Percentiles rank a stretch among this genome's conserved stretches.
These are phyloP conservation scores for Zaprionus obscuricornis DNA, from an alignment of 2,888 invertebrate species.

Conservation along the genomic window DNA sequence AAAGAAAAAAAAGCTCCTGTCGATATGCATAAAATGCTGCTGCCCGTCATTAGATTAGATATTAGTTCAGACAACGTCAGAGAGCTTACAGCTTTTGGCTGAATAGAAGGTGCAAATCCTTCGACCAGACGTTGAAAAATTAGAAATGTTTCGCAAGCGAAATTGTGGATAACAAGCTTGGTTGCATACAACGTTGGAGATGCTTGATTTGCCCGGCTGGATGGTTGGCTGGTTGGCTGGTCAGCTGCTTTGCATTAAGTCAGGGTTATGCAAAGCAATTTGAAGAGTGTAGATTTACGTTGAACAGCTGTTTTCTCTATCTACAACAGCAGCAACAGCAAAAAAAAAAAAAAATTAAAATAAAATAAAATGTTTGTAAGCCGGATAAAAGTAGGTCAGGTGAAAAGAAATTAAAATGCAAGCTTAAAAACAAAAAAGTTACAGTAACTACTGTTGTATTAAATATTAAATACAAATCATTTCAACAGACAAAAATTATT, in stretches of 20 bases:
- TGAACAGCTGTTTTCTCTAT: conserved; percentile 47
- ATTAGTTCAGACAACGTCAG: conserved; percentile 64
- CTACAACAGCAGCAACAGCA: too few species aligned
- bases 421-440: conserved; percentile 9
- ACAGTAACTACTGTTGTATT: neutral
- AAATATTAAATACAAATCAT: neutral
- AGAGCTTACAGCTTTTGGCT: conserved; percentile 22
- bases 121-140: conserved; percentile 66
- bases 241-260: conserved; percentile 73
- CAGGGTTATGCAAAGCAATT: conserved; percentile 48
- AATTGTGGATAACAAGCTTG: conserved; percentile 39
- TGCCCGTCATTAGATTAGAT: conserved; percentile 66
- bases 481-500: too few species aligned
- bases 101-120: conserved; percentile 52
- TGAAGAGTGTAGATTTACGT: conserved; percentile 35
- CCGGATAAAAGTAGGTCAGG: conserved; percentile 36
- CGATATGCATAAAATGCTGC: conserved; percentile 72
- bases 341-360: neutral
- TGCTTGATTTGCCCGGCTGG: conserved; percentile 6
- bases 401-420: conserved; percentile 35
- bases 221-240: conserved; percentile 16
- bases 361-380: conserved; percentile 14
- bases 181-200: neutral
- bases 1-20: conserved; percentile 58
- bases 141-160: conserved; percentile 66